Base-by-base conservation (phyloP, 2,113 vertebrate species). In the Pteruthius melanotis region DNA sequence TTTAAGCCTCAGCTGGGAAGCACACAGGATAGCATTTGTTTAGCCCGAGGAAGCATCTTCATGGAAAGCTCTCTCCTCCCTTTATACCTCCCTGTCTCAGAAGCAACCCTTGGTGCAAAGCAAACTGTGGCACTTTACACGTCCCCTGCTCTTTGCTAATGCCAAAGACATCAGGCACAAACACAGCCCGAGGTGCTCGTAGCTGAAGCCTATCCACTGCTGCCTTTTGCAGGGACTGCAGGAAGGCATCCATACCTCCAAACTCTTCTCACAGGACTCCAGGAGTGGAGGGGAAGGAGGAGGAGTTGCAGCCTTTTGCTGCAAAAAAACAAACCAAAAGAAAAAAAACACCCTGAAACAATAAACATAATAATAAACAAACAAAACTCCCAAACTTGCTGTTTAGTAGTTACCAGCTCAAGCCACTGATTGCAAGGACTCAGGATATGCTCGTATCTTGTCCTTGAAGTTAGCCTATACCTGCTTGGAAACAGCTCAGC, bases 1-100 rank as follows among this genome's bases (percentile, higher is more conserved):
- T 95, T 94, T 94, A 96, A 96, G 85, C 63, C 65, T 94, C 87
- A 72, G 70, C 80, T 94, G 71, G 66, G 80, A 90, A 87, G 79
- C 81, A 91, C 80, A 90, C 42, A 93, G 81, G 84, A 61, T 33
- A 90, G 45, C 75, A 75, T 92, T 91, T 80, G 72, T 95, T 96
- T 90, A 92, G 89, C 88, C 63, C 7, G 30, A 90, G 57, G 76
- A 93, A 78, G 72, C 47, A 81, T 74, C 94, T 70, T 76, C 91
- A 59, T 33, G 16, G 60, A 88, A 80, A 87, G 69, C 74, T 80
- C 74, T 77, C 22, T 85, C 64, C 35, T 89, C 15, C 40, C 9
- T 6, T 79, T 39, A 31, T 39, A 45, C 42, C 24, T 35, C 35
- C 39, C 35, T 13, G 15, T 22, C 79, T 81, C 66, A 74, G 70